Evolutionary conservation across 2,888 invertebrate genomes (phyloP).

Genomic region (Lithophane semibrunnea): DNA sequence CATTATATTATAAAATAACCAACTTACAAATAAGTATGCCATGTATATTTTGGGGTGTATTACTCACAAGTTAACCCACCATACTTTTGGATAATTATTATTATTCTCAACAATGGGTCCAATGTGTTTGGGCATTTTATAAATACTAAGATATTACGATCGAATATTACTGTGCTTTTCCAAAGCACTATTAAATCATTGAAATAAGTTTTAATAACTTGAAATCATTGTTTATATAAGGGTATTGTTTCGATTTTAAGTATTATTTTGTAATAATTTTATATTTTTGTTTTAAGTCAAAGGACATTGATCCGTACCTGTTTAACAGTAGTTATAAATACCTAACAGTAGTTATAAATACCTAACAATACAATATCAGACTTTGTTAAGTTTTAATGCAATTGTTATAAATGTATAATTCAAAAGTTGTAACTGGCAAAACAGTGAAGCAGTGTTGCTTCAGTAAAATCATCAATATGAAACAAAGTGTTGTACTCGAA

Average conservation of each 20-base stretch:
- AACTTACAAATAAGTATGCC: constrained; percentile 31
- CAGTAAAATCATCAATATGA: not conserved
- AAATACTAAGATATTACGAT: constrained; percentile 6
- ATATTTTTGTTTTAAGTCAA: constrained; percentile 15
- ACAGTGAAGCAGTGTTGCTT: constrained; percentile 4
- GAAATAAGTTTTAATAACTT: constrained; percentile 4
- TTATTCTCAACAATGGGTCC: constrained; percentile 47
- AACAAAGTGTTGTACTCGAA: not conserved
- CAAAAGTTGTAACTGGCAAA: not conserved
- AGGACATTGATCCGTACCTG: constrained; percentile 52
- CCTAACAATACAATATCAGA: not conserved
- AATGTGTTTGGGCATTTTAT: constrained; percentile 50
- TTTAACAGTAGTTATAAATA: constrained; percentile 27
- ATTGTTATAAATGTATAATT: not conserved
- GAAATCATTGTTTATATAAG: constrained; percentile 13
- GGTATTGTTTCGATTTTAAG: constrained; percentile 21
- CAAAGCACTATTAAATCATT: constrained; percentile 7
- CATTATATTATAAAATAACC: constrained; percentile 26
- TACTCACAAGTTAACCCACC: constrained; percentile 51
- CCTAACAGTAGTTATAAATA: constrained; percentile 16
- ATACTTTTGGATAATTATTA: constrained; percentile 39
- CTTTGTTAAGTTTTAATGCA: constrained; percentile 18
- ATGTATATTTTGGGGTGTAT: constrained; percentile 40
- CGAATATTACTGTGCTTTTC: not conserved
- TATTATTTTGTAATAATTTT: constrained; percentile 24